phyloP scores from a whole-genome alignment of 2,888 invertebrate genomes.

The Yponomeuta malinellus region DNA sequence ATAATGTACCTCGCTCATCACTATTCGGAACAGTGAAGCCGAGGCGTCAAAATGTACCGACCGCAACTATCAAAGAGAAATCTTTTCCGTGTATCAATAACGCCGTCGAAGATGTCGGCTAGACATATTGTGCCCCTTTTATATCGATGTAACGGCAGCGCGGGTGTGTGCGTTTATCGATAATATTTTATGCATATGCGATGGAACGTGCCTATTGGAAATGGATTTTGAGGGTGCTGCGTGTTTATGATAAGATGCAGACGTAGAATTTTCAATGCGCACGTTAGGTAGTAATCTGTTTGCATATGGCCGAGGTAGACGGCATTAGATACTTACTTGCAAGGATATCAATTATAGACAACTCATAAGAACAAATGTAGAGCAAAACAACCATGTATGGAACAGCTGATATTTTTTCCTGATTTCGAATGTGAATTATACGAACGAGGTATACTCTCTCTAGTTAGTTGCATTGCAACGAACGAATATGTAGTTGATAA shows the following conservation, averaged over 20 bases:
- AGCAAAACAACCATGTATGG: no score
- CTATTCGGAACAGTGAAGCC: conserved; percentile 8
- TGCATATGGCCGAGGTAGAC: neutral
- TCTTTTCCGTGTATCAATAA: conserved; percentile 77
- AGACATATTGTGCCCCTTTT: conserved; percentile 53
- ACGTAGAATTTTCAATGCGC: neutral
- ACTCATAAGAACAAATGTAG: no score
- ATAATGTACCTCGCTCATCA: conserved; percentile 17
- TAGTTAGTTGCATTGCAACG: no score
- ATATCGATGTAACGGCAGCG: conserved; percentile 16
- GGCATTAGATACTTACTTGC: neutral
- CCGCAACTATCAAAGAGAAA: conserved; percentile 76
- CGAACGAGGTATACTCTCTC: no score
- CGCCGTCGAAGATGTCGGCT: conserved; percentile 50
- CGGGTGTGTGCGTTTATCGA: conserved; percentile 18
- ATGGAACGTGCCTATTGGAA: conserved; percentile 16
- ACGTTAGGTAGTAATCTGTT: neutral
- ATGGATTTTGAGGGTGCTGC: conserved; percentile 11
- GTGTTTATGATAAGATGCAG: conserved; percentile 13
- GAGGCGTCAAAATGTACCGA: conserved; percentile 66
- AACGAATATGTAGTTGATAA: no score
- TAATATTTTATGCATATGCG: conserved; percentile 19
- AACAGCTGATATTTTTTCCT: no score
- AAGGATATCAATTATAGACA: neutral
- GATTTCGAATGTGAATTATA: no score